Evolutionary conservation across 2,888 invertebrate species (phyloP), one percentile per base, ranked within the genome.

Genomic region (Callyntrura guangdongensis): DNA sequence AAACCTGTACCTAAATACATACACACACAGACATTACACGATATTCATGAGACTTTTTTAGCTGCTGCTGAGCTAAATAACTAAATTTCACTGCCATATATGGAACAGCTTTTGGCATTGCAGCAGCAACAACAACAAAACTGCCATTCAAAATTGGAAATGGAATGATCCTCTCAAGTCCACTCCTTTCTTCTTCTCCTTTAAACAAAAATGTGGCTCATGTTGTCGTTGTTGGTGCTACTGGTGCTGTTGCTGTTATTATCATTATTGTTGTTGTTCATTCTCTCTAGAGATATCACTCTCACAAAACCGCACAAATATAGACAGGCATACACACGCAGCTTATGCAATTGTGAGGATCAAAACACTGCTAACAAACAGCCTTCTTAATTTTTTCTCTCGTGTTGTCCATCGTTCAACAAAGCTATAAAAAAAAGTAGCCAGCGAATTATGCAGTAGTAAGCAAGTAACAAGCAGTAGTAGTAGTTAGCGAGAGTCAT

Each of bases 101-200:
- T 45, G 91, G 91, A 88, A 49, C 87, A 82, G 14, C 83, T 83
- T 90, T 89, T 90, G 86, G 86, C 90, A 86, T 86, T 90, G 61
- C 69, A 69, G 36, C 69, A 69, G 69, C 36, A 36, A 25, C 61
- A 59, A 17, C 17, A 59, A 6, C 59, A 59, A 36, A 36, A 36
- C 36, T 36, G 36, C 36, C 36, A 36, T 36, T 36, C 36, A 36
- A 36, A 36, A 36, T 36, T 36, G 36, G 36, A 36, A 36, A 36
- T 53, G 53, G 53, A 64, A 64, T 64, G 64, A 64, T 22, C 64
- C 64, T 64, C 53, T 36, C 64, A 64, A 64, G 64, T 64, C 64
- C 36, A 36, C 64, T 25, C 53, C 53, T 53, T 14, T 14, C n/a
- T 14, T 14, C n/a, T 14, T 36, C 36, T 36, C 36, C 36, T 36